Evolutionary conservation across 2,888 invertebrate genomes (phyloP), one percentile per base, ranked within the genome.

Genomic region (Deilephila elpenor): DNA sequence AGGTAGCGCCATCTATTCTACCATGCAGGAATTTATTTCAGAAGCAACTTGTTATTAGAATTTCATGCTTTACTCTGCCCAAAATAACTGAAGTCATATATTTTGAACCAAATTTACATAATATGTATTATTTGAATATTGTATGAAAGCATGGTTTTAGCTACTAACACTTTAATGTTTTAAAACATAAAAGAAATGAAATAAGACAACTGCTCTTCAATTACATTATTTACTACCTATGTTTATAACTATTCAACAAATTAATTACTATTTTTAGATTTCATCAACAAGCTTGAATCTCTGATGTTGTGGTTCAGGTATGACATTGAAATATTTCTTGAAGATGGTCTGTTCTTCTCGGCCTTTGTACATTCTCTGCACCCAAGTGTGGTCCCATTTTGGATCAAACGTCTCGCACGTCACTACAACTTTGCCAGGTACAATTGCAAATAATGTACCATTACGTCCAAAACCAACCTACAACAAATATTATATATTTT

Each of bases 261-360:
- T 56, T 59, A n/a, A 71, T 64, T 71, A 67, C 29, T 17, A 75
- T 14, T 77, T 84, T 89, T 95, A 98, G 75, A 97, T 89, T 89
- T 96, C 96, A 87, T 97, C 96, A 60, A 98, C 92, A 71, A 98
- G 93, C 85, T 96, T 97, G 87, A 98, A 98, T 80, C 96, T 95
- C 73, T 96, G 96, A 86, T 98, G 97, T 79, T 98, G 97, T 37
- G 96, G 96, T 75, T 96, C 94, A 0, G 98, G 97, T 80, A 98
- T 95, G 59, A 99, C 95, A 93, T 99, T 97, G 80, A 96, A 97
- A 87, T 98, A 98, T 85, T 98, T 98, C 88, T 98, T 98, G 83
- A 96, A 96, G 78, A 98, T 97, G 1, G 93, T 95, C 79, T 96
- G 96, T 1, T 95, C 92, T 82, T 96, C 93, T 74, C 97, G 93